These are phyloP conservation scores for Sebastes trivittatus DNA, from an alignment of 2,797 vertebrate genomes.

Conservation along the genomic window DNA sequence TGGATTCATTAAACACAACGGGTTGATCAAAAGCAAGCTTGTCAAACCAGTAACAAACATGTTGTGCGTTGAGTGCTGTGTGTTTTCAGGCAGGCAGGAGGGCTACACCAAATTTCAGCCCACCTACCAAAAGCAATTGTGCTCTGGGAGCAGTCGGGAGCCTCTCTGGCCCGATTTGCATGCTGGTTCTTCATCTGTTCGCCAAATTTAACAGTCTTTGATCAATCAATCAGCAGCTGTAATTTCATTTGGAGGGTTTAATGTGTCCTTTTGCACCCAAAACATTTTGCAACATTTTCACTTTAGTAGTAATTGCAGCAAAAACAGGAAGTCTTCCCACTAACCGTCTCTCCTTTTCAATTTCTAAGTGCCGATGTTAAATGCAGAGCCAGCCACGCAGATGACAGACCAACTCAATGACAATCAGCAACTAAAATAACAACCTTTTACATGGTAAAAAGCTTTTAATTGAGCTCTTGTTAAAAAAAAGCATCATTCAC, in stretches of 20 bases:
- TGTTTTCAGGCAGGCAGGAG: constrained; percentile 33
- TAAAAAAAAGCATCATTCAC: constrained; percentile 22
- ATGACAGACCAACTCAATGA: constrained; percentile 9
- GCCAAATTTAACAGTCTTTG: constrained; percentile 35
- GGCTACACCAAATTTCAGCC: background rate
- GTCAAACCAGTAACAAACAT: background rate
- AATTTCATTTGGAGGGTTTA: constrained; percentile 28
- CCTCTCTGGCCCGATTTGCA: constrained; percentile 40
- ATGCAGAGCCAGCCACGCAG: background rate
- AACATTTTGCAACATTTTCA: background rate
- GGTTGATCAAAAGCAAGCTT: constrained; percentile 14
- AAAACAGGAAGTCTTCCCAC: constrained; percentile 9
- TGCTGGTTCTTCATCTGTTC: constrained; percentile 45
- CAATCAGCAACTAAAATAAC: constrained; percentile 33
- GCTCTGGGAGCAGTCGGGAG: constrained; percentile 31
- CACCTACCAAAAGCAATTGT: constrained; percentile 18
- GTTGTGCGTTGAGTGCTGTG: background rate
- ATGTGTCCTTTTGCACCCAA: constrained; percentile 3
- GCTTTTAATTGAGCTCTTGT: constrained; percentile 41
- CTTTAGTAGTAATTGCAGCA: background rate
- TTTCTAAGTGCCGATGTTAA: constrained; percentile 21
- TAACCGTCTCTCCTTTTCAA: background rate
- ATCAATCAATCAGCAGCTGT: constrained; percentile 49
- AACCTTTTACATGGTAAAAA: constrained; percentile 33
- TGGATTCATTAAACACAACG: background rate